These are phyloP conservation scores for Pseudochirops cupreus DNA, from an alignment of 2,797 vertebrate genomes.

Conservation along the genomic window DNA sequence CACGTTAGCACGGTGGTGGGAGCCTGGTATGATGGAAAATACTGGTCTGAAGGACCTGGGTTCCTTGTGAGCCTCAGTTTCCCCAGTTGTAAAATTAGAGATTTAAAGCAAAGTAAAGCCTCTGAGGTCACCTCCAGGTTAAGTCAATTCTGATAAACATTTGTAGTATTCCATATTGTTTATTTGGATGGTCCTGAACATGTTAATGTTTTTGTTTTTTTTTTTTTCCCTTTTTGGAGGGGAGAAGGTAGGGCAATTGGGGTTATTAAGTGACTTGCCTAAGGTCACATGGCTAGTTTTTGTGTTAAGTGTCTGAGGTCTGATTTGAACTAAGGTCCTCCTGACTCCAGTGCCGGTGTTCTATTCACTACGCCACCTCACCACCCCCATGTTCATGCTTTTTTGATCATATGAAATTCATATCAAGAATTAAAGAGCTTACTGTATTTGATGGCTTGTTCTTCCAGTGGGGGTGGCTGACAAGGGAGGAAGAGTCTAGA, in stretches of 20 bases:
- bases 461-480: no score
- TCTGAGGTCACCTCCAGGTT: not conserved
- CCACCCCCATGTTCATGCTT: not conserved
- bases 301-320: no score
- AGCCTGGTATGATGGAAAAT: conserved; percentile 9
- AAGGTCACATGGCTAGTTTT: no score
- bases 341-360: no score
- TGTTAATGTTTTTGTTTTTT: not conserved
- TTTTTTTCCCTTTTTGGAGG: no score
- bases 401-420: not conserved
- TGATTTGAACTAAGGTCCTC: no score
- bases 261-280: no score
- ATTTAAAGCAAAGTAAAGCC: not conserved
- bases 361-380: no score
- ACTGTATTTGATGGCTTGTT: no score
- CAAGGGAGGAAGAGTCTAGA: no score
- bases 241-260: no score
- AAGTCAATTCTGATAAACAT: not conserved
- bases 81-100: not conserved
- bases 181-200: conserved; percentile 24
- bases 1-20: conserved; percentile 2
- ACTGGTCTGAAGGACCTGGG: not conserved
- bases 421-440: not conserved
- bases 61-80: not conserved
- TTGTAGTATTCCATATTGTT: not conserved